A percentile compares a stretch with the other conserved stretches of the same genome.
Conservation (phyloP, 92 coral and sea anemone genomes). For the Epizoanthus illoricatus region DNA sequence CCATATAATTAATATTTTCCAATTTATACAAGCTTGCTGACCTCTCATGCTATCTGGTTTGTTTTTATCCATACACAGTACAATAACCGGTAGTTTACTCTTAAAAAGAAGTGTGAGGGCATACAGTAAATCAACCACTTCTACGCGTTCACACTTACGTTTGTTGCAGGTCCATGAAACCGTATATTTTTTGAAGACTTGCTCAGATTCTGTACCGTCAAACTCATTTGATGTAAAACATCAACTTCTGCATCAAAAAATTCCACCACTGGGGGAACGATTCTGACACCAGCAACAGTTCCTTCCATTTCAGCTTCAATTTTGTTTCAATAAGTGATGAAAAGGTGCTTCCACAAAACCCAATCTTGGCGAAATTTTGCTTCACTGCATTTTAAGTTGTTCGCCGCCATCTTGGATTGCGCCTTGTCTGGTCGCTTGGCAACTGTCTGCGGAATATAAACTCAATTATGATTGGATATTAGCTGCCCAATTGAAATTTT, state of each 20-base stretch:
- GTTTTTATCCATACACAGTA: neutral
- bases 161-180: slow-evolving; percentile 94
- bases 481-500: slow-evolving; percentile 6
- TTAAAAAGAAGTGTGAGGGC: neutral
- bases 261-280: slow-evolving; percentile 97
- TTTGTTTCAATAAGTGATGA: neutral
- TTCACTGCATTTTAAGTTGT: slow-evolving; percentile 13
- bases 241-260: slow-evolving; percentile 95
- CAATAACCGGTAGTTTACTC: neutral
- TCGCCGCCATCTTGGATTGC: slow-evolving; percentile 84
- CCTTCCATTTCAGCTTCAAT: slow-evolving; percentile 73
- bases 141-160: slow-evolving; percentile 55
- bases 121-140: neutral
- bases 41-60: too few relatives aligned
- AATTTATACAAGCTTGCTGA: too few relatives aligned
- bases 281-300: slow-evolving; percentile 94
- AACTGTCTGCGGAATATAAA: slow-evolving; percentile 55
- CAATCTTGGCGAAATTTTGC: neutral
- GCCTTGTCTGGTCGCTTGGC: slow-evolving; percentile 65
- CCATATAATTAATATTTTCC: too few relatives aligned
- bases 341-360: neutral
- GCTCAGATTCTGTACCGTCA: slow-evolving; percentile 93
- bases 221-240: slow-evolving; percentile 93
- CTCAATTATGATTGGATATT: slow-evolving; percentile 60
- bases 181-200: slow-evolving; percentile 87